phyloP scores from a whole-genome alignment of 2,888 invertebrate genomes.

The Osmoderma eremita region DNA sequence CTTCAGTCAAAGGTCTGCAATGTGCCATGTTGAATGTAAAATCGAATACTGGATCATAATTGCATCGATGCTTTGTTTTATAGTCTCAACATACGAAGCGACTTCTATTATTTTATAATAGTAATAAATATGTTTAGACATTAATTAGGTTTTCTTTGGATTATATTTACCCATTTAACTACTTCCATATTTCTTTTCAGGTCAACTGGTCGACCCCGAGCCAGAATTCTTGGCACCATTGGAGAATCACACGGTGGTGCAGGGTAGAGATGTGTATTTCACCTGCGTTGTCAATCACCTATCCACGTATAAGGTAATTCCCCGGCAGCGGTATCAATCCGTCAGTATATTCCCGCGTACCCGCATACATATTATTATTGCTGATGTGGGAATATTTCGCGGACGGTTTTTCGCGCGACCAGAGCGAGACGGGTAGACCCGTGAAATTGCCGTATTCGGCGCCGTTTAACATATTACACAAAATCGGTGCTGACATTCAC shows the following conservation, averaged over 20 bases:
- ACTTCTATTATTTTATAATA: too few species aligned
- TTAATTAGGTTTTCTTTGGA: too few species aligned
- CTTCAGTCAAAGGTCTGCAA: too few species aligned
- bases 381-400: slow-evolving; percentile 54
- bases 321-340: not conserved
- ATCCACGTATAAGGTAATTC: slow-evolving; percentile 82
- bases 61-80: too few species aligned
- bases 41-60: too few species aligned
- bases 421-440: slow-evolving; percentile 39
- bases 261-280: slow-evolving; percentile 88
- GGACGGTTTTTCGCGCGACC: slow-evolving; percentile 53
- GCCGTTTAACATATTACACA: slow-evolving; percentile 57
- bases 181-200: slow-evolving; percentile 62
- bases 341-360: too few species aligned
- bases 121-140: too few species aligned
- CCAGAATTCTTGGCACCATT: slow-evolving; percentile 87
- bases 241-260: slow-evolving; percentile 87
- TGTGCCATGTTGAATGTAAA: too few species aligned
- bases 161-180: too few species aligned
- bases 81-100: too few species aligned
- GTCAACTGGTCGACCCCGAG: slow-evolving; percentile 75
- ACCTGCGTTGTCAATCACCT: slow-evolving; percentile 92
- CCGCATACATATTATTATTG: slow-evolving; percentile 47
- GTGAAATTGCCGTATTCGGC: slow-evolving; percentile 51
- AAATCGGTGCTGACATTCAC: slow-evolving; percentile 58